A percentile compares a stretch with the other conserved stretches of the same genome.
Conservation (phyloP, 1,140 invertebrate genomes). For the Atta colombica region DNA sequence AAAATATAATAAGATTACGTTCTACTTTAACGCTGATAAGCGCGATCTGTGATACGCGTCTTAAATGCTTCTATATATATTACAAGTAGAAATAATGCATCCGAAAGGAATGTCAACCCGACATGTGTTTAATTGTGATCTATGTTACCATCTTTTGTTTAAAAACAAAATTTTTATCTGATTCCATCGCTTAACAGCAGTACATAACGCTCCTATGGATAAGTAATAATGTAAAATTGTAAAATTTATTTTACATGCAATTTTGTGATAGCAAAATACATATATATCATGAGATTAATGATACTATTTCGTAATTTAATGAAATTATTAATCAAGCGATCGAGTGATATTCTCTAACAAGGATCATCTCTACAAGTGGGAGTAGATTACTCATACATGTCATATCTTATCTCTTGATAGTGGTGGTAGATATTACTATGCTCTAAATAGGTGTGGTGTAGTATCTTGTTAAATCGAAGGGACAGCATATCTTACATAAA, state of each 20-base stretch:
- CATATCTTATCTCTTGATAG: slow-evolving; percentile 82
- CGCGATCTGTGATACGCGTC: slow-evolving; percentile 25
- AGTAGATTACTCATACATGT: slow-evolving; percentile 80
- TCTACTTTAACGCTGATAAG: slow-evolving; percentile 74
- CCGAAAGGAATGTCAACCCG: not conserved
- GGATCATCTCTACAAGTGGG: slow-evolving; percentile 52
- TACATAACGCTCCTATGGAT: not conserved
- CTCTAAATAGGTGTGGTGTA: slow-evolving; percentile 82
- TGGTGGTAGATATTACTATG: slow-evolving; percentile 81
- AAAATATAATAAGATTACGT: slow-evolving; percentile 66
- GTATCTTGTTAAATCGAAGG: slow-evolving; percentile 65
- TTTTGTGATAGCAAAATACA: not conserved
- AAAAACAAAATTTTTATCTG: not conserved
- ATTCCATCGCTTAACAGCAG: not conserved
- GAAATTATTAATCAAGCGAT: slow-evolving; percentile 23
- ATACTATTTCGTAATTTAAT: not conserved
- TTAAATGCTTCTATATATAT: not conserved
- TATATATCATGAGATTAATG: too few species aligned
- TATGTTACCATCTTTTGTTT: not conserved
- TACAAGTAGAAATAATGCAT: not conserved
- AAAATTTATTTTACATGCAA: not conserved
- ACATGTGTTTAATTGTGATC: not conserved
- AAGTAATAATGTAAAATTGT: not conserved
- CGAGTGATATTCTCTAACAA: slow-evolving; percentile 19
- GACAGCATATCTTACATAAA: slow-evolving; percentile 26